Evolutionary conservation across 2,113 vertebrate genomes (phyloP).

Genomic region (Poeciliopsis prolifica): DNA sequence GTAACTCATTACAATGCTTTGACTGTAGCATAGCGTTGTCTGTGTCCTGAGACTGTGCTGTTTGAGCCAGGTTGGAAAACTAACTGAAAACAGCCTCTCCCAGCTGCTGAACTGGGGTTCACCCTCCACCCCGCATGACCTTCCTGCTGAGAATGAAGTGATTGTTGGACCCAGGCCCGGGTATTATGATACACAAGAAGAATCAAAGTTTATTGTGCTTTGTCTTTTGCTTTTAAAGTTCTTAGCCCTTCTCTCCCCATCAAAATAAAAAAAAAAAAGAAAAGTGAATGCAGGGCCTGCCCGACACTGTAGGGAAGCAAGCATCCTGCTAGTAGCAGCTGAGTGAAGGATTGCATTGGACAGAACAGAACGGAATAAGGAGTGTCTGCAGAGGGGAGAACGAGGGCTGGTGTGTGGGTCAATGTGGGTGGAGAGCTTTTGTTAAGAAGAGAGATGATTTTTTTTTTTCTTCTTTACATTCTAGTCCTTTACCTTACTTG

Average conservation of each 20-base stretch:
- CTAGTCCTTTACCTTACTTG: constrained; percentile 79
- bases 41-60: constrained; percentile 45
- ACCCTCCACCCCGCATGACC: constrained; percentile 58
- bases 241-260: not conserved
- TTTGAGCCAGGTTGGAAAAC: constrained; percentile 46
- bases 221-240: constrained; percentile 23
- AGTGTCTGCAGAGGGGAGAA: constrained; percentile 51
- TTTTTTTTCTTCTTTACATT: constrained; percentile 52
- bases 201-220: constrained; percentile 11
- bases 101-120: constrained; percentile 72
- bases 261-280: constrained; percentile 7
- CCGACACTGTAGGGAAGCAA: constrained; percentile 44
- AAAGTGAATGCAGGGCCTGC: constrained; percentile 44
- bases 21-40: constrained; percentile 26
- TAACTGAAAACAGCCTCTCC: constrained; percentile 73
- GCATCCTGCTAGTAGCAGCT: constrained; percentile 39
- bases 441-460: constrained; percentile 64
- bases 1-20: constrained; percentile 61
- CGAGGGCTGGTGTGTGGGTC: constrained; percentile 30
- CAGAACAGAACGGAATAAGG: constrained; percentile 39
- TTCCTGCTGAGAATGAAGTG: constrained; percentile 60
- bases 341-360: constrained; percentile 46
- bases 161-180: constrained; percentile 65
- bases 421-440: constrained; percentile 75
- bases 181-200: constrained; percentile 33